These are phyloP conservation scores for Lordiphosa clarofinis DNA, from an alignment of 1,140 invertebrate genomes.

Conservation along the genomic window DNA sequence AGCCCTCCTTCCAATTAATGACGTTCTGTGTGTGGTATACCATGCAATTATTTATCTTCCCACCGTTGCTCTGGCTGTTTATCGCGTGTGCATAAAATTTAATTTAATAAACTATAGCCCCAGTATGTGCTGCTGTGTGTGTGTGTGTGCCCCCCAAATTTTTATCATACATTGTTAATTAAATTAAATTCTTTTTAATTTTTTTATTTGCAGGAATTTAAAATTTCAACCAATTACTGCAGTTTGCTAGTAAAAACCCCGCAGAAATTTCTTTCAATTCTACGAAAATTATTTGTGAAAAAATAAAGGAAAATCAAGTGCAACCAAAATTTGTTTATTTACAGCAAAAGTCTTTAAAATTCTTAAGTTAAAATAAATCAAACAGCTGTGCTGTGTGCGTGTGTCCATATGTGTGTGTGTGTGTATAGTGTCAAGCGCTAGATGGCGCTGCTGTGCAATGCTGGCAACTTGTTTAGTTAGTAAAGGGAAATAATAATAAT, in stretches of 20 bases:
- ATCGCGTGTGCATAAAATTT: conserved; percentile 15
- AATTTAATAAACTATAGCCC: conserved; percentile 24
- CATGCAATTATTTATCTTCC: conserved; percentile 28
- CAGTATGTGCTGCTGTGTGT: too few relatives aligned
- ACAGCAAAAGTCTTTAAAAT: neutral
- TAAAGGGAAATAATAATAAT: neutral
- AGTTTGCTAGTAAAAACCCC: conserved; percentile 56
- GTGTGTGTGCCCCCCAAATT: too few relatives aligned
- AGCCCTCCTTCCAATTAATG: too few relatives aligned
- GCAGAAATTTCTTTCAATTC: conserved; percentile 54
- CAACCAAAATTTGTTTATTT: conserved; percentile 4
- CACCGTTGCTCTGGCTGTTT: neutral
- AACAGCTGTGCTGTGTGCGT: conserved; percentile 40
- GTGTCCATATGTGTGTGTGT: conserved; percentile 34
- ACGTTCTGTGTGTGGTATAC: neutral
- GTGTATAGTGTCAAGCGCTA: conserved; percentile 52
- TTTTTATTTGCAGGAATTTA: conserved; percentile 53
- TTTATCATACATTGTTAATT: conserved; percentile 4
- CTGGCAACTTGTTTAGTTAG: conserved; percentile 40
- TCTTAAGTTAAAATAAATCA: conserved; percentile 32
- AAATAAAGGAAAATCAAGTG: conserved; percentile 23
- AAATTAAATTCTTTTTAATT: conserved; percentile 16
- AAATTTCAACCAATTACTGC: conserved; percentile 70
- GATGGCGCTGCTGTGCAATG: conserved; percentile 46
- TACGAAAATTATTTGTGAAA: conserved; percentile 31